phyloP scores from a whole-genome alignment of 2,113 vertebrate species.

The Epinephelus moara region DNA sequence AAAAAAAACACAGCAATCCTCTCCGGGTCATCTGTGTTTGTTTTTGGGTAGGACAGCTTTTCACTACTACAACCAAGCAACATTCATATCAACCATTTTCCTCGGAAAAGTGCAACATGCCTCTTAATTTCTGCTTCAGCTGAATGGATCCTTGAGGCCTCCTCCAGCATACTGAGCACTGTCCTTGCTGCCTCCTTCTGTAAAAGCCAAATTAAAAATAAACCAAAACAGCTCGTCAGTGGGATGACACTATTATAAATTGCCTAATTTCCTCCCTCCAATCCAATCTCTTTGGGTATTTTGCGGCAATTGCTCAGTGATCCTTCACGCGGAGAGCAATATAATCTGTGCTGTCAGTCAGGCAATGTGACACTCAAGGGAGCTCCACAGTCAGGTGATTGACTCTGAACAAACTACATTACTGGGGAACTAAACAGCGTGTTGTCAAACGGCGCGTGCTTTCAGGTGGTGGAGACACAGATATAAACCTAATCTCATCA shows the following conservation, averaged over 20 bases:
- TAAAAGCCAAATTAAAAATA: constrained; percentile 36
- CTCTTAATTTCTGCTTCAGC: not conserved
- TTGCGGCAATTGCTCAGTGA: constrained; percentile 23
- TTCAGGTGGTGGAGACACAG: constrained; percentile 52
- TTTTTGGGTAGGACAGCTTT: not conserved
- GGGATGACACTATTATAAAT: constrained; percentile 21
- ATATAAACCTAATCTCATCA: constrained; percentile 62
- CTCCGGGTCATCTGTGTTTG: constrained; percentile 14
- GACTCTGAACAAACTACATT: constrained; percentile 60
- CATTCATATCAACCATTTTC: not conserved
- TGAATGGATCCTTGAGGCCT: not conserved
- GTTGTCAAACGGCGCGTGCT: constrained; percentile 52
- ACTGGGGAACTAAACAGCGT: constrained; percentile 42
- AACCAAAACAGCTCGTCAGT: constrained; percentile 35
- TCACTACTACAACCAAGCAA: not conserved
- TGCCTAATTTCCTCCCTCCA: constrained; percentile 40
- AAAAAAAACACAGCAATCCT: not conserved
- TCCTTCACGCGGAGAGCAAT: constrained; percentile 41
- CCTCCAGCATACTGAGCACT: not conserved
- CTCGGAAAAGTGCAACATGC: not conserved
- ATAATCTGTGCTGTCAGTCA: constrained; percentile 66
- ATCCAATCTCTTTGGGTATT: constrained; percentile 47
- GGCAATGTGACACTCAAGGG: constrained; percentile 21
- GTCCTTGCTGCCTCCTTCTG: constrained; percentile 25
- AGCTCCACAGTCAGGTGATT: constrained; percentile 40